phyloP scores from a whole-genome alignment of 2,113 vertebrate genomes.

The Bujurquina vittata region DNA sequence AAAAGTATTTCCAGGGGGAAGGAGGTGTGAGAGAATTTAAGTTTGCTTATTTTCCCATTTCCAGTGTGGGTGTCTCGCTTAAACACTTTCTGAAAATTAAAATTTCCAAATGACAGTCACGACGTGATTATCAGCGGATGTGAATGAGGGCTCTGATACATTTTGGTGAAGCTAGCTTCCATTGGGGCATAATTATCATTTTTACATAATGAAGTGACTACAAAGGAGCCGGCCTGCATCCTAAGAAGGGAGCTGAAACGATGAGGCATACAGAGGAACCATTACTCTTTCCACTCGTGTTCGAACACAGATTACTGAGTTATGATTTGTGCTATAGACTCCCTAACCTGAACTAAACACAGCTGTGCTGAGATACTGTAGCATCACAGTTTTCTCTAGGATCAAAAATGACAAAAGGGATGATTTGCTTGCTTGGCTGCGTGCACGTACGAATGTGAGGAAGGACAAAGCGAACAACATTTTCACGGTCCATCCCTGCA shows the following conservation, averaged over 20 bases:
- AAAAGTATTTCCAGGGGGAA: neutral
- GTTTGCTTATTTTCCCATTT: constrained; percentile 18
- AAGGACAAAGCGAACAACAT: constrained; percentile 41
- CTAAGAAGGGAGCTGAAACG: constrained; percentile 36
- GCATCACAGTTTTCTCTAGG: neutral
- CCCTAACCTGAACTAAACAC: constrained; percentile 10
- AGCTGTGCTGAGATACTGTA: neutral
- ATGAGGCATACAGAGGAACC: constrained; percentile 30
- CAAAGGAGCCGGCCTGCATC: constrained; percentile 69
- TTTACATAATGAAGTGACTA: constrained; percentile 72
- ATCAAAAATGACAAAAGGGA: constrained; percentile 31
- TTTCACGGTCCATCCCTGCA: constrained; percentile 29
- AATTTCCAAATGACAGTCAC: constrained; percentile 50
- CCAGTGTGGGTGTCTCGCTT: neutral
- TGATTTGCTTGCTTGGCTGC: neutral
- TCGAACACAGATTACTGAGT: constrained; percentile 12
- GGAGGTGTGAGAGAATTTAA: constrained; percentile 5
- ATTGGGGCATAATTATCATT: constrained; percentile 73
- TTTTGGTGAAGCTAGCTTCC: constrained; percentile 57
- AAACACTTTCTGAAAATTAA: constrained; percentile 42
- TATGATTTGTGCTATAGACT: neutral
- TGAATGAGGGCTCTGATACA: constrained; percentile 60
- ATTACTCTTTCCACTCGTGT: constrained; percentile 36
- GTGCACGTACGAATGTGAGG: neutral
- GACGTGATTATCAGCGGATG: constrained; percentile 60